A percentile compares a stretch with the other conserved stretches of the same genome.
These are phyloP conservation scores for Pherbina coryleti DNA, from an alignment of 2,888 invertebrate genomes.

Conservation along the genomic window DNA sequence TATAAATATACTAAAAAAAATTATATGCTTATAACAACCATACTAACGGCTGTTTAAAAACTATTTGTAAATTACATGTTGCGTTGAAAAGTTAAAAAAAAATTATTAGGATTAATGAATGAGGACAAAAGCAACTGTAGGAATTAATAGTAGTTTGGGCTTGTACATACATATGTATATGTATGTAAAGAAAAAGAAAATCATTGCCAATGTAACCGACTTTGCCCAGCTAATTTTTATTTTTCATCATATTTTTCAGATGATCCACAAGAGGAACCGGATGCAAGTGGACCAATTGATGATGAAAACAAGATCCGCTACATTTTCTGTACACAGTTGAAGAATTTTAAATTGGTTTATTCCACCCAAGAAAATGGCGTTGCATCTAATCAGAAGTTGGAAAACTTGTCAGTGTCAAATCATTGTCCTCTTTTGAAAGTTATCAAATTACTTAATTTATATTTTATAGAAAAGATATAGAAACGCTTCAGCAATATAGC, in stretches of 20 bases:
- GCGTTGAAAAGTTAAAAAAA: no score
- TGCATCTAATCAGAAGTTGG: background rate
- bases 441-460: background rate
- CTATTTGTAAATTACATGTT: no score
- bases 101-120: no score
- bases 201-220: background rate
- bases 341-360: conserved; percentile 21
- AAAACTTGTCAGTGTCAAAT: background rate
- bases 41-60: no score
- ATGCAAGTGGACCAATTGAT: conserved; percentile 7
- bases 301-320: conserved; percentile 14
- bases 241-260: background rate
- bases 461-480: background rate
- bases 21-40: no score
- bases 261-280: conserved; percentile 12
- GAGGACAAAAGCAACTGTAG: no score
- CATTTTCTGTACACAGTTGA: conserved; percentile 12
- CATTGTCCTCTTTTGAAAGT: background rate
- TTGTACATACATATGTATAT: no score
- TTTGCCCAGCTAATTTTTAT: background rate
- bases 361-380: conserved; percentile 20
- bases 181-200: no score
- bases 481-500: background rate
- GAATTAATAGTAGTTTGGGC: no score
- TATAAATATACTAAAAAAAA: no score